Evolutionary conservation across 2,888 invertebrate genomes (phyloP).

Genomic region (Cordylochernes scorpioides): DNA sequence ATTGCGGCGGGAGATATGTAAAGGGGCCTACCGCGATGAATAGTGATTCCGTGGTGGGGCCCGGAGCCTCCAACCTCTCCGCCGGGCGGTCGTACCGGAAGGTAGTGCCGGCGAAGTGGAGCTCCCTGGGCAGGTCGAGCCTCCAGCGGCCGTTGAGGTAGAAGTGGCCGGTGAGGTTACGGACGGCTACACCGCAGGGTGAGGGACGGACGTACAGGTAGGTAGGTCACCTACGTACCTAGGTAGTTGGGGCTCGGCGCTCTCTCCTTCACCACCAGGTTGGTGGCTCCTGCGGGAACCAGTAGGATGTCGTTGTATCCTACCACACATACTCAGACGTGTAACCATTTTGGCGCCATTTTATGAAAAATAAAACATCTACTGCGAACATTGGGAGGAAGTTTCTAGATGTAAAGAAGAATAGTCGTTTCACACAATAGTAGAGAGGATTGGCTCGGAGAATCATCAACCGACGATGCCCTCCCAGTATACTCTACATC

Average conservation of each 20-base stretch:
- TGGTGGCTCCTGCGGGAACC: constrained; percentile 76
- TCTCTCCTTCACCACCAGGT: constrained; percentile 49
- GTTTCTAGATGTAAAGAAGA: too few relatives aligned
- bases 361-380: too few relatives aligned
- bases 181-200: constrained; percentile 48
- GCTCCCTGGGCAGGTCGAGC: constrained; percentile 58
- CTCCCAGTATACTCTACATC: too few relatives aligned
- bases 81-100: constrained; percentile 73
- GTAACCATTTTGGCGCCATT: neutral
- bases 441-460: too few relatives aligned
- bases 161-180: constrained; percentile 52
- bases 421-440: too few relatives aligned
- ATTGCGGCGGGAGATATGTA: neutral
- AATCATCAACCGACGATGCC: too few relatives aligned
- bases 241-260: constrained; percentile 64
- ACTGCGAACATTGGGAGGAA: too few relatives aligned
- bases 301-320: constrained; percentile 77
- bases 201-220: neutral
- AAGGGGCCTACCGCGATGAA: constrained; percentile 42
- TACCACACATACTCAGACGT: constrained; percentile 20
- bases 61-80: constrained; percentile 51
- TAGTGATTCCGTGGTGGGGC: constrained; percentile 68
- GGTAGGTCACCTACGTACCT: constrained; percentile 27
- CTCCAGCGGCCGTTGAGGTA: constrained; percentile 83
- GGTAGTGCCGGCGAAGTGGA: constrained; percentile 49